phyloP scores from a whole-genome alignment of 2,797 vertebrate genomes.

The Tapera naevia region DNA sequence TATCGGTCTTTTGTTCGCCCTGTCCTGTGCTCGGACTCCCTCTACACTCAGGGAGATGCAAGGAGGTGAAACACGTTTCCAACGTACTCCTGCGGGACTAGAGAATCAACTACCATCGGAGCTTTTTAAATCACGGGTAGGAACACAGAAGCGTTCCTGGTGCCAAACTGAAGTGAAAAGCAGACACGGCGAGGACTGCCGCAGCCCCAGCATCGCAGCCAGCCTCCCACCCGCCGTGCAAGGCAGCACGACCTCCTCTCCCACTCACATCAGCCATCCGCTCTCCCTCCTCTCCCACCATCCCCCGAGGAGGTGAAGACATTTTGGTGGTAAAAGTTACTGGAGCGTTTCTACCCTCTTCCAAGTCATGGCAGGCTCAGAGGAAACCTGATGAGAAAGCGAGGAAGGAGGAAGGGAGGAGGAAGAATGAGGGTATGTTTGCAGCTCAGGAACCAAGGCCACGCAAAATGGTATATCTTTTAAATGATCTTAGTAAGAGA shows the following conservation, averaged over 20 bases:
- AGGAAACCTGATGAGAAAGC: neutral
- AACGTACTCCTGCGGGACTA: neutral
- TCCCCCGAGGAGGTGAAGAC: neutral
- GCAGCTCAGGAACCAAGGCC: neutral
- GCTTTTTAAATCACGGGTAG: neutral
- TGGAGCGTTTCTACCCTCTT: neutral
- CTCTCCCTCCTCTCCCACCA: neutral
- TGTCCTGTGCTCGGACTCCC: neutral
- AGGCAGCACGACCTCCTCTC: conserved; percentile 17
- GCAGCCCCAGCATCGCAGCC: neutral
- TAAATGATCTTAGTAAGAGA: neutral
- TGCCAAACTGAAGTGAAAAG: neutral
- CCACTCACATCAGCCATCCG: neutral
- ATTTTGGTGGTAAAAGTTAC: neutral
- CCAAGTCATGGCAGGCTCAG: neutral
- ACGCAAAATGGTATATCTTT: neutral
- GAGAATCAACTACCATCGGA: neutral
- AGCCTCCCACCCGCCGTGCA: conserved; percentile 8
- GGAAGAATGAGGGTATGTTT: neutral
- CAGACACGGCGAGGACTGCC: conserved; percentile 25
- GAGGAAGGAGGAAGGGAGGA: neutral
- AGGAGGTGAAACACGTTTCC: neutral
- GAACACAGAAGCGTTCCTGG: neutral
- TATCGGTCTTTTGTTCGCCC: neutral
- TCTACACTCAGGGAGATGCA: neutral